These are phyloP conservation scores for Lycaon pictus DNA, from an alignment of 2,113 vertebrate genomes.

Conservation along the genomic window DNA sequence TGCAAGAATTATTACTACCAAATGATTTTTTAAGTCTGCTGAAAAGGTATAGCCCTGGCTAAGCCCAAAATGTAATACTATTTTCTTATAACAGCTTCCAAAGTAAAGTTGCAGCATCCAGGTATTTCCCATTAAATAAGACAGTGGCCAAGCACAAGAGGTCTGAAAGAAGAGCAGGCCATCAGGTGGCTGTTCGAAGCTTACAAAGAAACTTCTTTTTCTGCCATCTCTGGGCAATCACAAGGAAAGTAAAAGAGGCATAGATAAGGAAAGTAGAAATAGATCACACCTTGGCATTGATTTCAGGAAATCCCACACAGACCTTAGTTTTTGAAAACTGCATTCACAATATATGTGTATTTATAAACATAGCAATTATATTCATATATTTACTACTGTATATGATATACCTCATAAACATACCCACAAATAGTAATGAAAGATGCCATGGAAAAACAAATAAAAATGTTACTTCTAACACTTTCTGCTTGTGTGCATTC, in stretches of 20 bases:
- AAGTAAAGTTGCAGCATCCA: background rate
- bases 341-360: background rate
- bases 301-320: background rate
- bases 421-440: background rate
- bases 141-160: background rate
- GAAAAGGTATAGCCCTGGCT: background rate
- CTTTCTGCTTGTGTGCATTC: background rate
- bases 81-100: background rate
- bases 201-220: background rate
- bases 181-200: accelerated
- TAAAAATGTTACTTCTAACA: background rate
- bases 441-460: background rate
- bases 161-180: background rate
- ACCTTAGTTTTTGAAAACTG: background rate
- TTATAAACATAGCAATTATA: background rate
- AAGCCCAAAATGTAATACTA: conserved; percentile 10
- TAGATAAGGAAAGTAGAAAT: background rate
- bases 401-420: background rate
- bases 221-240: background rate
- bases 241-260: background rate
- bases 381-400: background rate
- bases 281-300: background rate
- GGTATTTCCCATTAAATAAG: background rate
- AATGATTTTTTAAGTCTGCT: background rate
- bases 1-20: background rate